phyloP scores from a whole-genome alignment of 1,140 invertebrate species.

The Trialeurodes vaporariorum region DNA sequence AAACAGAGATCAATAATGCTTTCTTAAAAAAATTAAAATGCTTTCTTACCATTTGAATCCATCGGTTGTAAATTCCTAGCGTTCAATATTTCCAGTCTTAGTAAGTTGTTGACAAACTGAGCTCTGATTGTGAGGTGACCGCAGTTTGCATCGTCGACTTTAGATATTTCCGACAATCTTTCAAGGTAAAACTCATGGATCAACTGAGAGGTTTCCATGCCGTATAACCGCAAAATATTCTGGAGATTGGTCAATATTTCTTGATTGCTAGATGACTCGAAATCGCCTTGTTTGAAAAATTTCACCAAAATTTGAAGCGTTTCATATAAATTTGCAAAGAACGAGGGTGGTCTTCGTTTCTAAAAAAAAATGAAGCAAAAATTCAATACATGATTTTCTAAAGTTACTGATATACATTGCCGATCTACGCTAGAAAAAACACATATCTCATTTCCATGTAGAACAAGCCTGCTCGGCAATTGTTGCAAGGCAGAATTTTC shows the following conservation, averaged over 20 bases:
- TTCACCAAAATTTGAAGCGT: slow-evolving; percentile 71
- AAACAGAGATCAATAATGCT: too few species aligned
- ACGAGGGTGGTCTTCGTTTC: slow-evolving; percentile 70
- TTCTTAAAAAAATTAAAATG: too few species aligned
- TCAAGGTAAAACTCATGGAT: slow-evolving; percentile 75
- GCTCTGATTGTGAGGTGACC: slow-evolving; percentile 24
- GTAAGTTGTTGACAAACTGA: slow-evolving; percentile 32
- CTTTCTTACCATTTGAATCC: slow-evolving; percentile 67
- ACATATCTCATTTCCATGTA: too few species aligned
- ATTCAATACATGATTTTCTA: too few species aligned
- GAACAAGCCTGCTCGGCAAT: too few species aligned
- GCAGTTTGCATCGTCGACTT: slow-evolving; percentile 44
- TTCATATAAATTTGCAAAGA: slow-evolving; percentile 79
- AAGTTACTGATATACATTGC: too few species aligned
- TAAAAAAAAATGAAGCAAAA: slow-evolving; percentile 40
- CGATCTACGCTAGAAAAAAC: too few species aligned
- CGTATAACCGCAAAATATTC: slow-evolving; percentile 61
- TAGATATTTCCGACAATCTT: slow-evolving; percentile 52
- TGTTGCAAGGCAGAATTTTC: too few species aligned
- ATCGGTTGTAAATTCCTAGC: slow-evolving; percentile 75
- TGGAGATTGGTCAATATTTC: slow-evolving; percentile 49
- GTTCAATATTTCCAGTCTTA: slow-evolving; percentile 70
- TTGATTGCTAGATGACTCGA: slow-evolving; percentile 39
- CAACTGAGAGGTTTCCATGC: slow-evolving; percentile 70
- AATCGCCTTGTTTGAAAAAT: slow-evolving; percentile 68